phyloP scores from a whole-genome alignment of 2,888 invertebrate genomes.

The Deilephila elpenor region DNA sequence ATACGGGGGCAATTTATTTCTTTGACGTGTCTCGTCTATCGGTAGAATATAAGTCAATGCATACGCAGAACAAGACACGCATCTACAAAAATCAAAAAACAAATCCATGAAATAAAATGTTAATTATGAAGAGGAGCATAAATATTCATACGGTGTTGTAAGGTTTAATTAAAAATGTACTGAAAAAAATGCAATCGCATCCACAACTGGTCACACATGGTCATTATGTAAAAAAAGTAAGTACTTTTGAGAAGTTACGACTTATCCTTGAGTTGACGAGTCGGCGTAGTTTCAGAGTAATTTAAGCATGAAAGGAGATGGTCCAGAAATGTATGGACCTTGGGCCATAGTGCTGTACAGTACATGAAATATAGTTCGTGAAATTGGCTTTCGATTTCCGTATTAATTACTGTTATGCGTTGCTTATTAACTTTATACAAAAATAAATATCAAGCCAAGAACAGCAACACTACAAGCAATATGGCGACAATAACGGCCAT shows the following conservation, averaged over 20 bases:
- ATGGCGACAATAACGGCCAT: no score
- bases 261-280: neutral
- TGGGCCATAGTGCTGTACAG: no score
- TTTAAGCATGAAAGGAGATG: neutral
- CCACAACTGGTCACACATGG: neutral
- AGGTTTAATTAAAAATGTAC: slow-evolving; percentile 1
- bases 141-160: slow-evolving; percentile 8
- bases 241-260: neutral
- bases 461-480: no score
- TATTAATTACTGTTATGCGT: no score
- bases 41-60: no score
- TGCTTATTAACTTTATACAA: no score
- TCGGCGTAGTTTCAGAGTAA: neutral
- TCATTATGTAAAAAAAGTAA: neutral
- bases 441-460: no score
- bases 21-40: no score
- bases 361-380: no score
- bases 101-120: neutral
- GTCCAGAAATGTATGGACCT: no score
- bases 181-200: neutral
- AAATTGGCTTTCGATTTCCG: no score
- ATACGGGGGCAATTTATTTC: no score
- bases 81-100: neutral
- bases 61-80: neutral
- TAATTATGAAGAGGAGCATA: slow-evolving; percentile 2